phyloP scores from a whole-genome alignment of 2,888 invertebrate species.

The Villa cingulata region DNA sequence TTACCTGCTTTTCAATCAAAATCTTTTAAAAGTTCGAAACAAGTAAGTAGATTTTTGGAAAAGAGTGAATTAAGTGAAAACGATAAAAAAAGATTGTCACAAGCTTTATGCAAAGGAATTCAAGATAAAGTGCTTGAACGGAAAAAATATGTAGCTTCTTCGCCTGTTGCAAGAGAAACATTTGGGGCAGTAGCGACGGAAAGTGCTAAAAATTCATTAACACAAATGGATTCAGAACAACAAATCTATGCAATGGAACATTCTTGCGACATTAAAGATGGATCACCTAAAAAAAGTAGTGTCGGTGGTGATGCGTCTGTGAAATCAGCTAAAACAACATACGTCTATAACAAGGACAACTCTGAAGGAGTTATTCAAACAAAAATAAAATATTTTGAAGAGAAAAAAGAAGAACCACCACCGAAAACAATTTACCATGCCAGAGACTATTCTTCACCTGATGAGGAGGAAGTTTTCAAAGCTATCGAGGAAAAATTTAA shows the following conservation, averaged over 20 bases:
- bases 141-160: slow-evolving; percentile 23
- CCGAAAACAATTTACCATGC: slow-evolving; percentile 40
- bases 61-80: slow-evolving; percentile 38
- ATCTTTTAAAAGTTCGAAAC: slow-evolving; percentile 12
- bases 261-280: slow-evolving; percentile 10
- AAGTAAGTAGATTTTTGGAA: slow-evolving; percentile 25
- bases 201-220: slow-evolving; percentile 33
- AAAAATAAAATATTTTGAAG: slow-evolving; percentile 71
- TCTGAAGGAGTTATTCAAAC: slow-evolving; percentile 49
- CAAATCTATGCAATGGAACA: slow-evolving; percentile 16
- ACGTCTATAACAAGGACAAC: slow-evolving; percentile 43
- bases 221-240: slow-evolving; percentile 26
- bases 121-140: slow-evolving; percentile 42
- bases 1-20: slow-evolving; percentile 7
- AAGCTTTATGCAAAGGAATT: slow-evolving; percentile 59
- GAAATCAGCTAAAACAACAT: slow-evolving; percentile 54
- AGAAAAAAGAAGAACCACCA: slow-evolving; percentile 43
- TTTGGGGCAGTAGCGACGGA: slow-evolving; percentile 46
- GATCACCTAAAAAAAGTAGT: slow-evolving; percentile 1
- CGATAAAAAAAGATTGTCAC: slow-evolving; percentile 59
- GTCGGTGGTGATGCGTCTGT: slow-evolving; percentile 51
- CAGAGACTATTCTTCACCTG: slow-evolving; percentile 40
- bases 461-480: slow-evolving; percentile 37
- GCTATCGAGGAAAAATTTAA: slow-evolving; percentile 38
- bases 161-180: slow-evolving; percentile 42